A percentile compares a stretch with the other conserved stretches of the same genome.
These are phyloP conservation scores for Oreochromis grahami DNA, from an alignment of 2,797 vertebrate genomes.

Conservation along the genomic window DNA sequence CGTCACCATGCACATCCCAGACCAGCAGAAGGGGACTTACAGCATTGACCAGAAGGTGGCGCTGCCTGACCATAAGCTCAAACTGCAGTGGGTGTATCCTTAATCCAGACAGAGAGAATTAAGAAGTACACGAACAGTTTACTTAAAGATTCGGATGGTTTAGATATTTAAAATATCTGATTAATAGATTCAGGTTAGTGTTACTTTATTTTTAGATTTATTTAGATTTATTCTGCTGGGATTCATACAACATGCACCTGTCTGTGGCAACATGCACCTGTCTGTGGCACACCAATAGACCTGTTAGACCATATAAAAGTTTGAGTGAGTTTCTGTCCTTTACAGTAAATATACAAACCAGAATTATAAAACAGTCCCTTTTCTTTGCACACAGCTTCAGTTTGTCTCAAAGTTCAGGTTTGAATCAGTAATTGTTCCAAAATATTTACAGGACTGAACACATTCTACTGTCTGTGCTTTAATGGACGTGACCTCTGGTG, in stretches of 20 bases:
- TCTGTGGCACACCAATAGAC: not conserved
- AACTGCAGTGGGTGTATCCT: conserved; percentile 96
- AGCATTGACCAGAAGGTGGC: conserved; percentile 81
- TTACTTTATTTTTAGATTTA: not conserved
- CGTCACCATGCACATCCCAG: conserved; percentile 85
- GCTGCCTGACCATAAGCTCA: conserved; percentile 79
- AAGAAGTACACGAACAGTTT: not conserved
- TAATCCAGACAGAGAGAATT: not conserved
- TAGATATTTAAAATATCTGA: not conserved
- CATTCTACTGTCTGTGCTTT: not conserved
- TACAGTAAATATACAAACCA: not conserved
- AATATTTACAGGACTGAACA: not conserved
- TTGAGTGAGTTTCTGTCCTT: not conserved
- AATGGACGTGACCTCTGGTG: fast-evolving
- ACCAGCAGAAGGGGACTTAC: conserved; percentile 76
- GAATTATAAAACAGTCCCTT: not conserved
- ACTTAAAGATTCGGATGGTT: not conserved
- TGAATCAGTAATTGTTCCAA: not conserved
- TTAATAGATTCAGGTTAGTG: fast-evolving
- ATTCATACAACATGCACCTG: not conserved
- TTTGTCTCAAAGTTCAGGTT: not conserved
- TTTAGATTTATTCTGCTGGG: not conserved
- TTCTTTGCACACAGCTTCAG: not conserved
- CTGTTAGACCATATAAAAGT: not conserved
- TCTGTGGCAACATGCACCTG: not conserved